These are phyloP conservation scores for Lasioglossum leucozonium DNA, from an alignment of 2,888 invertebrate genomes.

Conservation along the genomic window DNA sequence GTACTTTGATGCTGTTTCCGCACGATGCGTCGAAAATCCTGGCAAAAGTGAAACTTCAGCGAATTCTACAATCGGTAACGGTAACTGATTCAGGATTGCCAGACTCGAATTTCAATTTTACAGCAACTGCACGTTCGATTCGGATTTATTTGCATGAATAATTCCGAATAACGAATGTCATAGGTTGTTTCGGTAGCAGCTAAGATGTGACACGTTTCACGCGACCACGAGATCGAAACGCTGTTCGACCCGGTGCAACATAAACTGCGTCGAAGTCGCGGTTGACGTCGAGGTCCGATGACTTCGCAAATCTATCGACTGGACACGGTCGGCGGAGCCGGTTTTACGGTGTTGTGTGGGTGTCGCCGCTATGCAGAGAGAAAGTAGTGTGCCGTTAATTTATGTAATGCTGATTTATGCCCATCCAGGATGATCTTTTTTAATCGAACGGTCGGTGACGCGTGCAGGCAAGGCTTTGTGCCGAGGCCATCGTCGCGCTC, in stretches of 20 bases:
- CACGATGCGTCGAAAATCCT: neutral
- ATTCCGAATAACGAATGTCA: neutral
- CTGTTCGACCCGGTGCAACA: neutral
- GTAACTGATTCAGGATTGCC: neutral
- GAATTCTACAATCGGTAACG: neutral
- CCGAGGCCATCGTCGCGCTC: constrained; percentile 59
- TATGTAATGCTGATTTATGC: constrained; percentile 79
- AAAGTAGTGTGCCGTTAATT: constrained; percentile 78
- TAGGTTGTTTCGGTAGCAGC: neutral
- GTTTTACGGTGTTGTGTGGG: constrained; percentile 69
- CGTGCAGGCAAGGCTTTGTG: constrained; percentile 48
- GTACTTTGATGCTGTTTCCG: neutral
- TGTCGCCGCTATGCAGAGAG: constrained; percentile 74
- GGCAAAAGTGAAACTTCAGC: neutral
- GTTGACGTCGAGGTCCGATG: constrained; percentile 55
- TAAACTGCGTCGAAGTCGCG: constrained; percentile 21
- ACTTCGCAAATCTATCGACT: constrained; percentile 53
- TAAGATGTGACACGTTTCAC: neutral
- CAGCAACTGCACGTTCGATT: neutral
- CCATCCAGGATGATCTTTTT: constrained; percentile 69
- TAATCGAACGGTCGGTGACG: constrained; percentile 61
- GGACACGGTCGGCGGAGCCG: constrained; percentile 42
- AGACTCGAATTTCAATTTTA: neutral
- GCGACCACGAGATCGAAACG: neutral
- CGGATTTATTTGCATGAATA: neutral